Evolutionary conservation across 2,888 invertebrate species (phyloP).

Genomic region (Diachrysia chrysitis): DNA sequence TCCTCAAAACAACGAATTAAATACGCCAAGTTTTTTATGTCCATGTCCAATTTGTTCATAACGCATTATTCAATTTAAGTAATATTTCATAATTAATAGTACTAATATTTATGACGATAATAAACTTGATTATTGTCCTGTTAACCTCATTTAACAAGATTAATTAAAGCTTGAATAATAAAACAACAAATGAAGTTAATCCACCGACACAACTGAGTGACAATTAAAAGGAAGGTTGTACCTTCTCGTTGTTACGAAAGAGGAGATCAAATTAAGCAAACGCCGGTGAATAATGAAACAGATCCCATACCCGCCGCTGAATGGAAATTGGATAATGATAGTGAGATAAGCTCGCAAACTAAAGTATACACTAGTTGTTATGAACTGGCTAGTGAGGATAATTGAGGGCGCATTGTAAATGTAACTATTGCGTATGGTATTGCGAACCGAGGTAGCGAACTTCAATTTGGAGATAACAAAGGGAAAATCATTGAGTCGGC

Average conservation of each 20-base stretch:
- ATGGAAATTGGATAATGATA: slow-evolving; percentile 57
- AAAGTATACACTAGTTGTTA: slow-evolving; percentile 53
- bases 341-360: slow-evolving; percentile 46
- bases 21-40: neutral
- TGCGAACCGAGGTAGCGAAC: slow-evolving; percentile 41
- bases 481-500: slow-evolving; percentile 54
- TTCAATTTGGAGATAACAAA: slow-evolving; percentile 63
- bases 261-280: slow-evolving; percentile 48
- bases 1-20: neutral
- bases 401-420: slow-evolving; percentile 52
- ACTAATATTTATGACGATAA: slow-evolving; percentile 3
- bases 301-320: slow-evolving; percentile 42
- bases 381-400: slow-evolving; percentile 46
- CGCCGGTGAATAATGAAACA: slow-evolving; percentile 49
- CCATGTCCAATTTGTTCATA: neutral
- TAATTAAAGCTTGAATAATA: slow-evolving; percentile 26
- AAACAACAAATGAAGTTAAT: slow-evolving; percentile 30
- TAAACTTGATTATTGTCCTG: slow-evolving; percentile 5
- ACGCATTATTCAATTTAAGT: neutral
- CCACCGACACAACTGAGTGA: slow-evolving; percentile 22
- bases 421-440: slow-evolving; percentile 35
- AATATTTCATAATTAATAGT: neutral
- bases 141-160: slow-evolving; percentile 12
- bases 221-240: slow-evolving; percentile 29
- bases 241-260: slow-evolving; percentile 25